Conservation (phyloP, 2,888 invertebrate genomes). For the Lasioglossum figueresi region DNA sequence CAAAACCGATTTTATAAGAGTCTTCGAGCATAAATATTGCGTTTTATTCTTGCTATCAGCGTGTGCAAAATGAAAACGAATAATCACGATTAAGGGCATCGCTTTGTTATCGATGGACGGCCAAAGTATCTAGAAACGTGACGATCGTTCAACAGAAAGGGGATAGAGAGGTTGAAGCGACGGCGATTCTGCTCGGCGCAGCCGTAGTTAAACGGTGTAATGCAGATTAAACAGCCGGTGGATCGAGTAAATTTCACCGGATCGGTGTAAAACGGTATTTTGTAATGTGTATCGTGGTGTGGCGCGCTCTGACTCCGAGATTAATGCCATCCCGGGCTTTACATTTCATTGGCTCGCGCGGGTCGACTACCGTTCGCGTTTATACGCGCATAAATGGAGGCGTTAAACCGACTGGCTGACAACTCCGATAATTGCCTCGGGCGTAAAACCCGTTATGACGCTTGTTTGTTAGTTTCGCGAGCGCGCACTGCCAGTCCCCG, state of each 20-base stretch:
- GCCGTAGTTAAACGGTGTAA: conserved; percentile 54
- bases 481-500: conserved; percentile 70
- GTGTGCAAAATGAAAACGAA: neutral
- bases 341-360: conserved; percentile 71
- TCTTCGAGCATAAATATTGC: too few relatives aligned
- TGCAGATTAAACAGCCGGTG: conserved; percentile 62
- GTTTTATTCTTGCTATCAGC: neutral
- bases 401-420: conserved; percentile 81
- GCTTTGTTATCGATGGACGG: neutral
- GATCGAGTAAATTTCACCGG: conserved; percentile 56
- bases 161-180: conserved; percentile 15
- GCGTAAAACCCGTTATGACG: conserved; percentile 79
- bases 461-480: conserved; percentile 77
- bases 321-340: conserved; percentile 71
- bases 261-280: conserved; percentile 67
- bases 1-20: too few relatives aligned
- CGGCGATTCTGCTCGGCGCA: neutral
- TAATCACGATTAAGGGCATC: neutral
- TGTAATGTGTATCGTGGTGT: conserved; percentile 68
- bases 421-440: conserved; percentile 81
- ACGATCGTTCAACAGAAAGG: conserved; percentile 13
- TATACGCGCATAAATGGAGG: conserved; percentile 79
- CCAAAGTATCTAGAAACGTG: conserved; percentile 3
- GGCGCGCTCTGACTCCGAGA: conserved; percentile 56
- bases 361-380: conserved; percentile 74